Evolutionary conservation across 35 echinoderm and acorn worm species (phyloP).

Genomic region (Eucidaris tribuloides): DNA sequence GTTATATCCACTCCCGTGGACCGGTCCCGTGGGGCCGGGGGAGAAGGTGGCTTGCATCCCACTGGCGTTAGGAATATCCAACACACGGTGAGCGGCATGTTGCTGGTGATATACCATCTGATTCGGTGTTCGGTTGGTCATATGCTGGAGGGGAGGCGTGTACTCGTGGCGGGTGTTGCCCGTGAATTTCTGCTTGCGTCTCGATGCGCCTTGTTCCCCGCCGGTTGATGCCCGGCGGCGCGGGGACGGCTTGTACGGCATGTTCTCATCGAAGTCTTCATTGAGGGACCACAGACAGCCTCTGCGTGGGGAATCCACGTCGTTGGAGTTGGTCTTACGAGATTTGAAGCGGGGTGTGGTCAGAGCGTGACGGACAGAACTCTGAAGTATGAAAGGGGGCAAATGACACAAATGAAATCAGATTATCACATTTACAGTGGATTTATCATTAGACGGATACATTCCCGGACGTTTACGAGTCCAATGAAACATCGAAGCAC

Average conservation of each 20-base stretch:
- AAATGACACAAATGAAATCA: not conserved
- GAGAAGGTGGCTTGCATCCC: conserved; percentile 2
- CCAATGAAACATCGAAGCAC: no score
- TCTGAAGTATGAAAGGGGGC: conserved; percentile 13
- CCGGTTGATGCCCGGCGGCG: not conserved
- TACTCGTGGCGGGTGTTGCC: conserved; percentile 6
- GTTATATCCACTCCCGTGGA: not conserved
- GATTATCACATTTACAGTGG: not conserved
- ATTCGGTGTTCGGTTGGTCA: not conserved
- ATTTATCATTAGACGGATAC: not conserved
- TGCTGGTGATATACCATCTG: conserved; percentile 7
- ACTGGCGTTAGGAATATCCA: not conserved
- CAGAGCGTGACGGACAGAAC: conserved; percentile 82
- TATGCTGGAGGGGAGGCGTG: not conserved
- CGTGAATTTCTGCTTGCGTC: not conserved
- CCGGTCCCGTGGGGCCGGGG: not conserved
- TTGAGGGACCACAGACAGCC: conserved; percentile 83
- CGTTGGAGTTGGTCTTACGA: conserved; percentile 25
- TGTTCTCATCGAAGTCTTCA: conserved; percentile 44
- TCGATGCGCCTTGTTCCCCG: not conserved
- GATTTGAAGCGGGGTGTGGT: conserved; percentile 75
- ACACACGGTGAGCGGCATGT: not conserved
- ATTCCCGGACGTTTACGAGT: no score
- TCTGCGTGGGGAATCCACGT: conserved; percentile 37
- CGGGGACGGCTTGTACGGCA: not conserved